Evolutionary conservation across 2,113 vertebrate genomes (phyloP).

Genomic region (Pleuronectes platessa): DNA sequence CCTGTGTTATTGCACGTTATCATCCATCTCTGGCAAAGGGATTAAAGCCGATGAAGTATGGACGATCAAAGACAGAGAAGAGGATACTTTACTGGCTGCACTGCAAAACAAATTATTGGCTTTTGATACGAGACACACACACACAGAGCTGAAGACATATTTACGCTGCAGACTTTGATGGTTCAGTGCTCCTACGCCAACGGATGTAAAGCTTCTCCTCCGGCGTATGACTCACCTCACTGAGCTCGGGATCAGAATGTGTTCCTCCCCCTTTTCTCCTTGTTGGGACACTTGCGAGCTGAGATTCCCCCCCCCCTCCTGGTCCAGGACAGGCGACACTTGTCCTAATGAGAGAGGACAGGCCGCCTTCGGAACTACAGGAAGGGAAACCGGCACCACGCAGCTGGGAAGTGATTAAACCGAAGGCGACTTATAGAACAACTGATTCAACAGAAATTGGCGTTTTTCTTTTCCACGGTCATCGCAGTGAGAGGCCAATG

Average conservation of each 20-base stretch:
- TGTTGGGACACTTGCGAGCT: constrained; percentile 6
- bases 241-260: neutral
- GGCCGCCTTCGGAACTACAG: constrained; percentile 28
- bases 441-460: constrained; percentile 42
- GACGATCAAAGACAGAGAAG: constrained; percentile 32
- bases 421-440: constrained; percentile 48
- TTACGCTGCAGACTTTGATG: constrained; percentile 45
- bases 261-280: neutral
- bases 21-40: constrained; percentile 30
- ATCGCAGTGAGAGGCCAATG: constrained; percentile 20
- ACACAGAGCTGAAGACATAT: constrained; percentile 3
- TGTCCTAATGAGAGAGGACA: constrained; percentile 46
- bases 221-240: constrained; percentile 13
- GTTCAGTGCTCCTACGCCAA: constrained; percentile 52
- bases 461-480: constrained; percentile 12
- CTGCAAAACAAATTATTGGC: constrained; percentile 6
- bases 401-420: constrained; percentile 48
- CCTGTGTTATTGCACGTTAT: constrained; percentile 36
- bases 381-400: constrained; percentile 45
- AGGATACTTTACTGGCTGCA: constrained; percentile 18
- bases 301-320: neutral
- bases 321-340: constrained; percentile 17
- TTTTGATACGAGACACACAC: constrained; percentile 25
- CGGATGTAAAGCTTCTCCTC: constrained; percentile 24
- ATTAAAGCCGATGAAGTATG: constrained; percentile 40